phyloP scores from a whole-genome alignment of 2,888 invertebrate species.

The Mayetiola destructor region DNA sequence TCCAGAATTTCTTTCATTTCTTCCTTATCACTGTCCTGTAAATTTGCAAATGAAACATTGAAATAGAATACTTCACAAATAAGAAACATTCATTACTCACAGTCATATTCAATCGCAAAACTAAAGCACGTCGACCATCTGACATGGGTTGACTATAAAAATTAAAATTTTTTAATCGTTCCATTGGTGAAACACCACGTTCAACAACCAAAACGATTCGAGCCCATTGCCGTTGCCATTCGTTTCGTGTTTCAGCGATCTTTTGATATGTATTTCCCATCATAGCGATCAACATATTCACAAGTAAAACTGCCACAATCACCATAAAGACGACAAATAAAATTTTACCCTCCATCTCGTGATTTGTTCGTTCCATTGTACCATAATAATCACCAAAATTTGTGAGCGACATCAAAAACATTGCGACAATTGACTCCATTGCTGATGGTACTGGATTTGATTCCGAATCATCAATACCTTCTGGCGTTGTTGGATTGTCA shows the following conservation, averaged over 20 bases:
- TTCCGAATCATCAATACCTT: constrained; percentile 65
- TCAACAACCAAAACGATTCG: constrained; percentile 94
- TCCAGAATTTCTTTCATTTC: constrained; percentile 88
- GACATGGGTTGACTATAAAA: constrained; percentile 92
- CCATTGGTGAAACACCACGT: constrained; percentile 83
- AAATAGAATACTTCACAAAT: background rate
- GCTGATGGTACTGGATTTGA: constrained; percentile 83
- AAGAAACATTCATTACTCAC: constrained; percentile 37
- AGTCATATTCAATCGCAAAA: constrained; percentile 75
- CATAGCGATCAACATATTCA: constrained; percentile 60
- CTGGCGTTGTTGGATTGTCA: constrained; percentile 68
- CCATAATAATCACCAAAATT: constrained; percentile 92
- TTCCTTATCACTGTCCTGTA: constrained; percentile 79
- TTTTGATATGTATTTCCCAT: constrained; percentile 87
- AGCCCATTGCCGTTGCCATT: constrained; percentile 98
- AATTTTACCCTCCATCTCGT: constrained; percentile 78
- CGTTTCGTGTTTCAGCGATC: constrained; percentile 91
- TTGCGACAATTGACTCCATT: constrained; percentile 88
- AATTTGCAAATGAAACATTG: background rate
- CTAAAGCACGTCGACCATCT: constrained; percentile 69
- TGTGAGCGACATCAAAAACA: constrained; percentile 96
- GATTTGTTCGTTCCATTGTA: constrained; percentile 76
- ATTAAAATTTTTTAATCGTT: constrained; percentile 69
- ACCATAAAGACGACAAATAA: constrained; percentile 96
- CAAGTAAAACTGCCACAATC: constrained; percentile 83